Percentiles rank a stretch among this genome's conserved stretches.
These are phyloP conservation scores for Autographa pulchrina DNA, from an alignment of 2,888 invertebrate species.

Conservation along the genomic window DNA sequence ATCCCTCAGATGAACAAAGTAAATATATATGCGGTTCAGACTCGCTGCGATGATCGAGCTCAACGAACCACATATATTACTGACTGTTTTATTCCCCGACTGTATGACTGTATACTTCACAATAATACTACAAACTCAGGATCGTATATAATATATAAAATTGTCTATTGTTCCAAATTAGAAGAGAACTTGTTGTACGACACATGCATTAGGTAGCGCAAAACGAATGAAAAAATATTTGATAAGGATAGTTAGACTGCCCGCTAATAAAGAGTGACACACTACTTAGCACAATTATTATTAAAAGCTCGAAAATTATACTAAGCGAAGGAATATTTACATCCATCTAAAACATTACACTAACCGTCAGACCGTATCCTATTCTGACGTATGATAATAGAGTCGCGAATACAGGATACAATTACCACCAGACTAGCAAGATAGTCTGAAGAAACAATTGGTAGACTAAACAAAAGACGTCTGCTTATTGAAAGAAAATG, in stretches of 20 bases:
- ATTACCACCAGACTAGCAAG: background rate
- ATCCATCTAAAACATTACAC: background rate
- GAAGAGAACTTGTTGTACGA: too few relatives aligned
- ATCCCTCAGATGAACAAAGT: too few relatives aligned
- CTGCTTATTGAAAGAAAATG: background rate
- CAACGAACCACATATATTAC: background rate
- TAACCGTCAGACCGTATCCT: background rate
- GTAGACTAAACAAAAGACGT: background rate
- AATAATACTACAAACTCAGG: too few relatives aligned
- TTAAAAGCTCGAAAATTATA: background rate
- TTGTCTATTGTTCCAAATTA: too few relatives aligned
- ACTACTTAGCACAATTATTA: too few relatives aligned
- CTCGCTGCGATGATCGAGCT: conserved; percentile 8
- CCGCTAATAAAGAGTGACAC: too few relatives aligned
- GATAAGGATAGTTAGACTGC: too few relatives aligned
- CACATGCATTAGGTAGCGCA: too few relatives aligned
- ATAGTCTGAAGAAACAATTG: background rate
- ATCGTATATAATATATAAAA: too few relatives aligned
- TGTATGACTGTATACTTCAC: background rate
- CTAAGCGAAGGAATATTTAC: too few relatives aligned
- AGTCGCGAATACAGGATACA: background rate
- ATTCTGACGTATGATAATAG: background rate
- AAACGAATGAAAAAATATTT: too few relatives aligned
- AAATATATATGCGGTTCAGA: too few relatives aligned
- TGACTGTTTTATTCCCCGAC: background rate